Conservation (phyloP, 2,113 vertebrate species). For the Alligator sinensis region DNA sequence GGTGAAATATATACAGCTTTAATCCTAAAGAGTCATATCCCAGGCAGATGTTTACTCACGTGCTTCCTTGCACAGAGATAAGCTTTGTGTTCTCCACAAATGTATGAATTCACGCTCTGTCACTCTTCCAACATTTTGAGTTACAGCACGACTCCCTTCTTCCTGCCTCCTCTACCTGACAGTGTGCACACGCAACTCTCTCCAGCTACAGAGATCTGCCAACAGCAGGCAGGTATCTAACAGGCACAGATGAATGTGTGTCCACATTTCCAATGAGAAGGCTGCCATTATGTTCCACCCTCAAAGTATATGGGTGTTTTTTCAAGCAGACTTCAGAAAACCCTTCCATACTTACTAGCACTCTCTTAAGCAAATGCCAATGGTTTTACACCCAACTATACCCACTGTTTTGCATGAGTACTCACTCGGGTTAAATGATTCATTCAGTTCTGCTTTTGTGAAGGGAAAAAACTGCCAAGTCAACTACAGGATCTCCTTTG, state of each 20-base stretch:
- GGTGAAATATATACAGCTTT: neutral
- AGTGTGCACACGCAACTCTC: neutral
- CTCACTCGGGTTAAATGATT: accelerated
- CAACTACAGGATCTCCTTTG: neutral
- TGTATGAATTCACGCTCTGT: accelerated
- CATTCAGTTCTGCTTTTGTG: neutral
- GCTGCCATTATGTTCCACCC: accelerated
- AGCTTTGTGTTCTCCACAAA: constrained; percentile 5
- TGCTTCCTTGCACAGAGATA: constrained; percentile 12
- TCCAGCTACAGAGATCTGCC: neutral
- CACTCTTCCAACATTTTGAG: constrained; percentile 2
- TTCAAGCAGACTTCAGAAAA: neutral
- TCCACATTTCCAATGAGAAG: neutral
- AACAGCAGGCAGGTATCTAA: neutral
- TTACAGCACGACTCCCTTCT: neutral
- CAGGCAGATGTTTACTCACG: neutral
- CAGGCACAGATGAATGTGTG: neutral
- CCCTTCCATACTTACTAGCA: neutral
- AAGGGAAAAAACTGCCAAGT: neutral
- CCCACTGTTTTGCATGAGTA: neutral
- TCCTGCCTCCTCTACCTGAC: neutral
- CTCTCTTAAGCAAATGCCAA: accelerated
- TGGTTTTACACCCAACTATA: neutral
- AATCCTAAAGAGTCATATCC: neutral
- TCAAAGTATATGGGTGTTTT: neutral